Evolutionary conservation across 1,140 invertebrate species (phyloP).

Genomic region (Temnothorax nylanderi): DNA sequence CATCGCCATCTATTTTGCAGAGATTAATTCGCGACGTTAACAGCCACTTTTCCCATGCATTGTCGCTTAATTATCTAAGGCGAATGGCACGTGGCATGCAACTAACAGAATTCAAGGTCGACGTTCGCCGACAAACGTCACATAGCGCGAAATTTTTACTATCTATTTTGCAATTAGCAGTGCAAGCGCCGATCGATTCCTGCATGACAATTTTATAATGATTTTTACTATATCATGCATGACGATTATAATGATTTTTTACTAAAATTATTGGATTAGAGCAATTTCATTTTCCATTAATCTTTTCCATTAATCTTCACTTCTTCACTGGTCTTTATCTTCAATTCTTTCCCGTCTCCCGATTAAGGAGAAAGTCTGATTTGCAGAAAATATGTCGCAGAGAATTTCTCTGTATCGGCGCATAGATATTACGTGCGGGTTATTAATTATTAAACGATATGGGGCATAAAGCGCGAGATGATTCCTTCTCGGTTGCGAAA

Average conservation of each 20-base stretch:
- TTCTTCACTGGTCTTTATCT: background rate
- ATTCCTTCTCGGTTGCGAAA: slow-evolving; percentile 55
- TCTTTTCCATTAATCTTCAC: slow-evolving; percentile 12
- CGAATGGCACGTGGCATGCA: slow-evolving; percentile 12
- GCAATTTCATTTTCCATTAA: slow-evolving; percentile 11
- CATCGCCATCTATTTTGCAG: background rate
- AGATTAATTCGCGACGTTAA: slow-evolving; percentile 43
- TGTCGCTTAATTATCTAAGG: slow-evolving; percentile 29
- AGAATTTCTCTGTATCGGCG: slow-evolving; percentile 19
- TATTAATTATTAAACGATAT: slow-evolving; percentile 26
- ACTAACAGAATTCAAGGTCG: slow-evolving; percentile 2
- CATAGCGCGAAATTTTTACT: background rate
- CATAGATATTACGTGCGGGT: slow-evolving; percentile 1
- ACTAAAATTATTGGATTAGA: slow-evolving; percentile 14
- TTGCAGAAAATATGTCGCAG: slow-evolving; percentile 13
- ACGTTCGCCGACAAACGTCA: background rate
- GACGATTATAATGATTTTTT: too few relatives aligned
- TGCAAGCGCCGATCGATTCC: background rate
- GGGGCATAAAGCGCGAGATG: background rate
- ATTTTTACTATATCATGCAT: slow-evolving; percentile 47
- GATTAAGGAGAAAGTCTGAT: slow-evolving; percentile 47
- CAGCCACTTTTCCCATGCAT: background rate
- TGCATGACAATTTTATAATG: slow-evolving; percentile 22
- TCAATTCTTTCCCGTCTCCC: background rate
- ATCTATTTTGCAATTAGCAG: background rate